Evolutionary conservation across 2,797 vertebrate genomes (phyloP).

Genomic region (Alosa sapidissima): DNA sequence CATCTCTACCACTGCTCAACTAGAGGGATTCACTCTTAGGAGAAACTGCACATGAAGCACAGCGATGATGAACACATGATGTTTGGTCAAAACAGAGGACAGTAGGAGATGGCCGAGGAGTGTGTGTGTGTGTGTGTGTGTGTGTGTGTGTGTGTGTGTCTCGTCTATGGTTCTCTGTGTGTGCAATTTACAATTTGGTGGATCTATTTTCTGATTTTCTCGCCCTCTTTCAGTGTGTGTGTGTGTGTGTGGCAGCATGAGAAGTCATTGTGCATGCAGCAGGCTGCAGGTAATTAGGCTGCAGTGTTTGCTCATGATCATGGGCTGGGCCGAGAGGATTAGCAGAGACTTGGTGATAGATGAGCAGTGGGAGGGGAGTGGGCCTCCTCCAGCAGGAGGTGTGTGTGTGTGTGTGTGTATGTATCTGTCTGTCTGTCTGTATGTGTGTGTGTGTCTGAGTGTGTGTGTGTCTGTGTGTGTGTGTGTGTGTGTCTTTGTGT

Average conservation of each 20-base stretch:
- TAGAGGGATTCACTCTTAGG: too few relatives aligned
- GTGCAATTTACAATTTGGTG: not conserved
- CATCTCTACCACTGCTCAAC: too few relatives aligned
- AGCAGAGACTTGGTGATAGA: conserved; percentile 45
- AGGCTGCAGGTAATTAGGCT: conserved; percentile 51
- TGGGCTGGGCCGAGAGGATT: conserved; percentile 49
- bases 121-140: not conserved
- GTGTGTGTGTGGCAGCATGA: conserved; percentile 6
- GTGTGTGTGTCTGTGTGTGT: too few relatives aligned
- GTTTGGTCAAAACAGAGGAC: too few relatives aligned
- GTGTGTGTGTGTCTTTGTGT: too few relatives aligned
- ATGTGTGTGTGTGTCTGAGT: too few relatives aligned
- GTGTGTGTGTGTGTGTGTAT: too few relatives aligned
- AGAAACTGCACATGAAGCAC: too few relatives aligned
- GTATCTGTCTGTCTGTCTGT: too few relatives aligned
- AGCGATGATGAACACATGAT: too few relatives aligned
- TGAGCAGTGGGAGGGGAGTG: conserved; percentile 31
- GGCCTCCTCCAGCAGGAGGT: not conserved
- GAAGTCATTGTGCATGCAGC: conserved; percentile 41
- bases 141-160: not conserved
- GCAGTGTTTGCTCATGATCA: conserved; percentile 55
- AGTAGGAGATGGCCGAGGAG: too few relatives aligned
- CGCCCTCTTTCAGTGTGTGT: not conserved
- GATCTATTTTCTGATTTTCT: not conserved
- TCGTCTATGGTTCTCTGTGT: not conserved